Evolutionary conservation across 2,888 invertebrate species (phyloP).

Genomic region (Hecatera dysodea): DNA sequence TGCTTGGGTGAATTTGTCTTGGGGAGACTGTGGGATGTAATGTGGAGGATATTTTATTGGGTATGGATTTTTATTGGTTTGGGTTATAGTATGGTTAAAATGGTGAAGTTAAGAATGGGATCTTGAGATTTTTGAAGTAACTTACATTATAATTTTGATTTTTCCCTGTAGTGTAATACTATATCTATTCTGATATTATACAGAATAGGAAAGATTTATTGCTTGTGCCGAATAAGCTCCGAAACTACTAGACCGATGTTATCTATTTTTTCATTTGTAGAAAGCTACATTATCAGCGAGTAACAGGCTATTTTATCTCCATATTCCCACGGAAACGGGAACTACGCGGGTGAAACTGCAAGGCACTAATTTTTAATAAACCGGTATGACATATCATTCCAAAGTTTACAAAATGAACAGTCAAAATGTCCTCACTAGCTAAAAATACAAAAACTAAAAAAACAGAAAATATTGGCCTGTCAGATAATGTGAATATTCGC

Average conservation of each 20-base stretch:
- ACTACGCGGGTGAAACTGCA: too few species aligned
- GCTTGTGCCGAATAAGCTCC: too few species aligned
- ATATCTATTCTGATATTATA: too few species aligned
- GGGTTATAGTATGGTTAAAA: slow-evolving; percentile 2
- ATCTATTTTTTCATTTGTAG: too few species aligned
- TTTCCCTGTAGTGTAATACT: neutral
- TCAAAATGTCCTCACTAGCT: neutral
- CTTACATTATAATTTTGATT: neutral
- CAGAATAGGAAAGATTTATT: too few species aligned
- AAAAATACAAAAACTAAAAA: neutral
- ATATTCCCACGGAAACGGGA: too few species aligned
- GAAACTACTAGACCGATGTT: too few species aligned
- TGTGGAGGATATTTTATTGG: slow-evolving; percentile 21
- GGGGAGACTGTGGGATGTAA: slow-evolving; percentile 23
- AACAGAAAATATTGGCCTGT: neutral
- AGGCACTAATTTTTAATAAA: too few species aligned
- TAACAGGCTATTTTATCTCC: too few species aligned
- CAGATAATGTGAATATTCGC: too few species aligned
- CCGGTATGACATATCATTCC: too few species aligned
- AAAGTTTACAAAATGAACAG: neutral
- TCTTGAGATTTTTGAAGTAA: neutral
- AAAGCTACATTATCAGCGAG: too few species aligned
- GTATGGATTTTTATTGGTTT: slow-evolving; percentile 19
- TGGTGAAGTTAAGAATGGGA: neutral
- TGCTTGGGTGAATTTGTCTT: slow-evolving; percentile 44